Conservation (phyloP, 2,797 vertebrate species). For the Darevskia nairensis region DNA sequence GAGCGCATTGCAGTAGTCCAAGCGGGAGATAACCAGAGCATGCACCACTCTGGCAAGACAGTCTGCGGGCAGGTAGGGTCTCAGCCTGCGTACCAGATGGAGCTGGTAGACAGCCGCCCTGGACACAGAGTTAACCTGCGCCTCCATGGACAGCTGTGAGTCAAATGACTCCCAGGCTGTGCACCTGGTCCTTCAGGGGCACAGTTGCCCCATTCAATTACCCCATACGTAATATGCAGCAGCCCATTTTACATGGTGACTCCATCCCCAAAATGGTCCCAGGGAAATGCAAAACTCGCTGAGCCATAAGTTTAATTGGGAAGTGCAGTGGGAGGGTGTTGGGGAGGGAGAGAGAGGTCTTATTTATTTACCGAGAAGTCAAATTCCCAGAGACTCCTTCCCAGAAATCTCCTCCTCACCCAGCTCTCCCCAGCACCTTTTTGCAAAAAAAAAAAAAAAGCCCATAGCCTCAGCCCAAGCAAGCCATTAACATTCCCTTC, state of each 20-base stretch:
- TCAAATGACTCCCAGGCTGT: too few relatives aligned
- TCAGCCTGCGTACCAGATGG: too few relatives aligned
- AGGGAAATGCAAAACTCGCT: neutral
- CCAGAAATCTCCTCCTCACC: neutral
- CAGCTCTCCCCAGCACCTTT: neutral
- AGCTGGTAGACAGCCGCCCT: too few relatives aligned
- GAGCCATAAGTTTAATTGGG: neutral
- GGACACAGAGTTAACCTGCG: too few relatives aligned
- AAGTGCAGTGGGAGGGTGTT: neutral
- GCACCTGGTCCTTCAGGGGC: too few relatives aligned
- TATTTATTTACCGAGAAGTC: neutral
- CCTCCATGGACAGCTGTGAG: too few relatives aligned
- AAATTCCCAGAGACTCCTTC: neutral
- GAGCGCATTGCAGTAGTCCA: too few relatives aligned
- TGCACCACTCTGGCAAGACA: too few relatives aligned
- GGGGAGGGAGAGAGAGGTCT: neutral
- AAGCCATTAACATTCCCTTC: constrained; percentile 41
- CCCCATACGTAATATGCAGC: neutral
- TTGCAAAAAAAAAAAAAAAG: neutral
- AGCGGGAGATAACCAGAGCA: too few relatives aligned
- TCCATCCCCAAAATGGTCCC: neutral
- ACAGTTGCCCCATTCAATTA: too few relatives aligned
- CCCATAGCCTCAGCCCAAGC: neutral
- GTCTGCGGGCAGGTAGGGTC: too few relatives aligned
- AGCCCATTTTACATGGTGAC: neutral